These are phyloP conservation scores for Malthinus flaveolus DNA, from an alignment of 2,888 invertebrate species.

Conservation along the genomic window DNA sequence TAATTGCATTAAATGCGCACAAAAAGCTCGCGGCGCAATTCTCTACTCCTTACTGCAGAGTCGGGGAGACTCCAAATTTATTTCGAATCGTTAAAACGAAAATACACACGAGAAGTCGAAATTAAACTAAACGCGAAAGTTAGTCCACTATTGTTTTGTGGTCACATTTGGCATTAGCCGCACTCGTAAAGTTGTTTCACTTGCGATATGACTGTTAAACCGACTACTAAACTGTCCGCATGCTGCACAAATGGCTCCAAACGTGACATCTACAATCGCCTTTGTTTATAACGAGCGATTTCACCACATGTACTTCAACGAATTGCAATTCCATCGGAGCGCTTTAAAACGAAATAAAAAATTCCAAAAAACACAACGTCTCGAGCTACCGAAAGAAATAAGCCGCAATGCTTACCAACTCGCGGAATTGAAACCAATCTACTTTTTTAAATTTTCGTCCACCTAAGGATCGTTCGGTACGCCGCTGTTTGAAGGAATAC, in stretches of 20 bases:
- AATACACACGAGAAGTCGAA: neutral
- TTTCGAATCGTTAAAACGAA: neutral
- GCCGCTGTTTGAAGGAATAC: neutral
- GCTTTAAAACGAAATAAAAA: neutral
- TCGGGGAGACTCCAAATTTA: too few relatives aligned
- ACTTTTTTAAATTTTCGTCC: too few relatives aligned
- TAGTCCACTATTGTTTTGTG: conserved; percentile 24
- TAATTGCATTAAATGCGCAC: too few relatives aligned
- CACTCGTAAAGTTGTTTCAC: conserved; percentile 27
- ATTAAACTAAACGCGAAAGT: conserved; percentile 17
- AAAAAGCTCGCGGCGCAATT: too few relatives aligned
- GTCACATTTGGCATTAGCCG: conserved; percentile 26
- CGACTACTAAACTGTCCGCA: conserved; percentile 27
- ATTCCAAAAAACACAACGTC: neutral
- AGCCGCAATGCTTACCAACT: too few relatives aligned
- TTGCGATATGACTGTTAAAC: conserved; percentile 29
- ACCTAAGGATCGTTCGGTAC: neutral
- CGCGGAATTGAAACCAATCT: too few relatives aligned
- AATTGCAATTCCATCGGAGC: neutral
- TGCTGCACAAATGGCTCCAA: conserved; percentile 26
- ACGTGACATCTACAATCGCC: conserved; percentile 19
- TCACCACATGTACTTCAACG: neutral
- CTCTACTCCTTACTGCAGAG: too few relatives aligned
- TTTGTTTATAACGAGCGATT: conserved; percentile 12
- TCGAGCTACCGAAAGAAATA: too few relatives aligned